A percentile compares a stretch with the other conserved stretches of the same genome.
Conservation (phyloP, 1,140 invertebrate species). For the Mactra quadrangularis region DNA sequence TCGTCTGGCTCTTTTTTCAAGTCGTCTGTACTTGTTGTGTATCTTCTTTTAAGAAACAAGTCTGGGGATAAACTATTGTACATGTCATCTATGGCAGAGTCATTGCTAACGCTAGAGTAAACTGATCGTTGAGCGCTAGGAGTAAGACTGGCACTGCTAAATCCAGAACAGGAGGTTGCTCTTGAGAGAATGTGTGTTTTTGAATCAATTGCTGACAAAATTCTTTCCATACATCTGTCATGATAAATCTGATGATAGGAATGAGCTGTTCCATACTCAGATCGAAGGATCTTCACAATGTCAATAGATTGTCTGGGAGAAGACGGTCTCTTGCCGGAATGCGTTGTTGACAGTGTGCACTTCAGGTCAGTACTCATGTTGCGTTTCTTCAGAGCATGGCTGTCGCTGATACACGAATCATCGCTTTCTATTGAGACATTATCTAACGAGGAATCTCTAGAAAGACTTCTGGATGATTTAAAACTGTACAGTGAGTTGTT, state of each 20-base stretch:
- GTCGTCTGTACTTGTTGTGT: not conserved
- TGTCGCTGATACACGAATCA: too few relatives aligned
- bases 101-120: not conserved
- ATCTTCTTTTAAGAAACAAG: not conserved
- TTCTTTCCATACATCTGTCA: slow-evolving; percentile 17
- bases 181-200: not conserved
- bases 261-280: slow-evolving; percentile 14
- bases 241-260: slow-evolving; percentile 42
- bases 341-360: not conserved
- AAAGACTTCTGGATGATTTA: not conserved
- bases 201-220: not conserved
- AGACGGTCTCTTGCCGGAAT: not conserved
- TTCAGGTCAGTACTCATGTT: not conserved
- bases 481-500: not conserved
- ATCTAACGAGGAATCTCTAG: not conserved
- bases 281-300: not conserved
- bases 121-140: not conserved
- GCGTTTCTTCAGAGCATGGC: too few relatives aligned
- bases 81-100: slow-evolving; percentile 27
- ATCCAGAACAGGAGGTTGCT: not conserved
- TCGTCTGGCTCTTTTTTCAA: not conserved
- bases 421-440: not conserved
- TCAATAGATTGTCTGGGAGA: not conserved
- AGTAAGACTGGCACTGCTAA: too few relatives aligned
- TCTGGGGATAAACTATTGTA: not conserved